Conservation (phyloP, 2,797 vertebrate genomes). For the Denticeps clupeoides region DNA sequence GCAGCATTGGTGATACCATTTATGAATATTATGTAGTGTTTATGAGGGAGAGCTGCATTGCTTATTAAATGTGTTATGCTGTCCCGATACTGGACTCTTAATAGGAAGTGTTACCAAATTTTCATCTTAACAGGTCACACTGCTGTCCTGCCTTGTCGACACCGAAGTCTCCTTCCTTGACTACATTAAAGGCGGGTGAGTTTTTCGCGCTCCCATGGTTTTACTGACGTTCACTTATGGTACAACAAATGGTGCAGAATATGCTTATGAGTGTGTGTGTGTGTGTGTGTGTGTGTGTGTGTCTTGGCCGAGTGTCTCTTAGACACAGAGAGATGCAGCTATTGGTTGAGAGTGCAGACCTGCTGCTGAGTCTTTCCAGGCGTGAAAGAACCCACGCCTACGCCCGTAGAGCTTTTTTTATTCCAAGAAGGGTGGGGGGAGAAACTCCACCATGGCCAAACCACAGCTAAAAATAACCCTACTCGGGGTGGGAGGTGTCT, state of each 20-base stretch:
- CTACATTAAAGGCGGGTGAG: constrained; percentile 96
- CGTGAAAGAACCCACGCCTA: constrained; percentile 2
- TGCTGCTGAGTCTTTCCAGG: background rate
- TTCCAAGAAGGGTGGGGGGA: background rate
- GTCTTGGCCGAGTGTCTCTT: background rate
- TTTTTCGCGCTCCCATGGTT: constrained; percentile 17
- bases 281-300: constrained; percentile 4
- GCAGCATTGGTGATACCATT: background rate
- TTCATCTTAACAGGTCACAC: constrained; percentile 69
- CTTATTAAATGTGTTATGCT: constrained; percentile 9
- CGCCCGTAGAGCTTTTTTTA: background rate
- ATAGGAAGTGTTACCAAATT: constrained; percentile 30
- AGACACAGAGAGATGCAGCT: too few relatives aligned
- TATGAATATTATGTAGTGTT: constrained; percentile 27
- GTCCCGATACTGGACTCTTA: constrained; percentile 9
- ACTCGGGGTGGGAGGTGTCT: background rate
- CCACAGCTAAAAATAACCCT: background rate
- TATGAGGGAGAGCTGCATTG: constrained; percentile 27
- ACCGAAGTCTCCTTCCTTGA: constrained; percentile 94
- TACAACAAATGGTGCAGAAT: background rate
- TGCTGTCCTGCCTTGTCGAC: constrained; percentile 91
- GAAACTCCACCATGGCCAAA: constrained; percentile 1
- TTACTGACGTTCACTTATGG: constrained; percentile 25
- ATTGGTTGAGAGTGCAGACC: background rate
- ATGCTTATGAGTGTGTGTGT: background rate